These are phyloP conservation scores for Scytalopus superciliaris DNA, from an alignment of 2,113 vertebrate genomes.

Conservation along the genomic window DNA sequence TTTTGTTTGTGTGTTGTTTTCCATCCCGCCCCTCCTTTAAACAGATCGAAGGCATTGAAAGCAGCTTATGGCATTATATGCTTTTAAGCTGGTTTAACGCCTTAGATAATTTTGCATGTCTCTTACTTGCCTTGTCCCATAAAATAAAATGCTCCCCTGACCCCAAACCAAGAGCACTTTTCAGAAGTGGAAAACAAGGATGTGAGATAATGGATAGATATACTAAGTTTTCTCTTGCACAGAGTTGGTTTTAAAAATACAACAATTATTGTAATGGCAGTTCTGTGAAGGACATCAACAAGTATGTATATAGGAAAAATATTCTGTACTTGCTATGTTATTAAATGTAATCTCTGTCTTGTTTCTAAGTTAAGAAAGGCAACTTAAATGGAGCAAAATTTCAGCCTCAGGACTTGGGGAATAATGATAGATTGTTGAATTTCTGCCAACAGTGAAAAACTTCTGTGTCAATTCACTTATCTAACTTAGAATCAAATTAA, in stretches of 20 bases:
- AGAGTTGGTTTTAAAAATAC: not conserved
- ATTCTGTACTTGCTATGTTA: not conserved
- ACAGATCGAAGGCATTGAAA: not conserved
- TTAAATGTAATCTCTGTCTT: not conserved
- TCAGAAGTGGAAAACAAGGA: not conserved
- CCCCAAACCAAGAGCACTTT: not conserved
- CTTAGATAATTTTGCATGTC: conserved; percentile 1
- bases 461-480: not conserved
- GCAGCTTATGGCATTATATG: not conserved
- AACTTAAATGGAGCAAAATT: not conserved
- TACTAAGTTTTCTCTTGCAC: not conserved
- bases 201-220: not conserved
- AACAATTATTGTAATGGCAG: not conserved
- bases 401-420: not conserved
- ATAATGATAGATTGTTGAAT: not conserved
- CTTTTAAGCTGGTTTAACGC: not conserved
- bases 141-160: not conserved
- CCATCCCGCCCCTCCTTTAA: not conserved
- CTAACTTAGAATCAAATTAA: not conserved
- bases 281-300: not conserved
- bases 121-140: not conserved
- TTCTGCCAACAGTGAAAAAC: not conserved
- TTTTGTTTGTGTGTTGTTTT: not conserved
- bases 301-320: not conserved
- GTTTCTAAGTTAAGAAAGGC: not conserved